Percentiles rank a stretch among this genome's conserved stretches.
Conservation (phyloP, 1,140 invertebrate species). For the Oncopeltus fasciatus region DNA sequence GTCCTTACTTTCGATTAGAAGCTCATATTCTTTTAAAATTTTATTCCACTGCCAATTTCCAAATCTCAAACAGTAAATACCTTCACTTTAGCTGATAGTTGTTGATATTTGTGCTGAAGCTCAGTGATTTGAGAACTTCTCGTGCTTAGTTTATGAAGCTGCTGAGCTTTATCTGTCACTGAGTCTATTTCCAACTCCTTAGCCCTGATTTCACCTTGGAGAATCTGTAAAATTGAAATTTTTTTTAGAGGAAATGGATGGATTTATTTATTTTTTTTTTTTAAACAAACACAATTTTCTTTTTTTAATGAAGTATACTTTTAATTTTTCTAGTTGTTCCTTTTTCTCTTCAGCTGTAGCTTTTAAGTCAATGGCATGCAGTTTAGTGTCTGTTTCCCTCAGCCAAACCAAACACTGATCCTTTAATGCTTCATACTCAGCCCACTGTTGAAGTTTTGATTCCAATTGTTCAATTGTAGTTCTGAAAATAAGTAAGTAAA, state of each 20-base stretch:
- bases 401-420: slow-evolving; percentile 79
- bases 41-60: too few relatives aligned
- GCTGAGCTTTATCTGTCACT: slow-evolving; percentile 77
- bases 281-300: neutral
- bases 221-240: slow-evolving; percentile 18
- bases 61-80: slow-evolving; percentile 29
- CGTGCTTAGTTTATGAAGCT: slow-evolving; percentile 52
- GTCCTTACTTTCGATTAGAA: too few relatives aligned
- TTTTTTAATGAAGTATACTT: slow-evolving; percentile 26
- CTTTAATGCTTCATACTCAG: slow-evolving; percentile 75
- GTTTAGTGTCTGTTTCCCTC: slow-evolving; percentile 68
- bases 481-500: too few relatives aligned
- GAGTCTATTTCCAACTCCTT: slow-evolving; percentile 87
- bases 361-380: slow-evolving; percentile 80
- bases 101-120: slow-evolving; percentile 77
- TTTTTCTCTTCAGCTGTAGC: slow-evolving; percentile 69
- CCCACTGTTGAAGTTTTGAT: slow-evolving; percentile 75
- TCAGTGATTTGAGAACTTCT: slow-evolving; percentile 70
- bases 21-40: too few relatives aligned
- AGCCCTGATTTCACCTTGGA: slow-evolving; percentile 77
- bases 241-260: too few relatives aligned
- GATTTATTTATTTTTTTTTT: too few relatives aligned
- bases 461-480: slow-evolving; percentile 63
- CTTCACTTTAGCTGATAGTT: slow-evolving; percentile 77
- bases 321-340: slow-evolving; percentile 61